Percentiles rank a stretch among this genome's conserved stretches.
phyloP scores from a whole-genome alignment of 2,797 vertebrate genomes.

The Cyprinella venusta region DNA sequence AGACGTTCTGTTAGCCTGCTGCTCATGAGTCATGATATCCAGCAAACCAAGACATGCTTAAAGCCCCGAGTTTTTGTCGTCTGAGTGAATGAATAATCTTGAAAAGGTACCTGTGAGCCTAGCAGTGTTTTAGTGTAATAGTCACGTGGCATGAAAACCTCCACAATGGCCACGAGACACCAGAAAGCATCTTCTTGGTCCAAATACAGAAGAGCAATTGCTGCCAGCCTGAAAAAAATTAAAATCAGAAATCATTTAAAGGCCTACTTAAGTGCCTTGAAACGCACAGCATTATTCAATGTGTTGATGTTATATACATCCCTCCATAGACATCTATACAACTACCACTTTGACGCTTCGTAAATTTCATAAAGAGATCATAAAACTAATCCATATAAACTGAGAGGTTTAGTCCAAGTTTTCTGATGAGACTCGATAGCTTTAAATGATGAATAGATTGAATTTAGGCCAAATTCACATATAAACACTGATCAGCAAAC shows the following conservation, averaged over 20 bases:
- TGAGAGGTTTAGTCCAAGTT: too few relatives aligned
- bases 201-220: slow-evolving; percentile 94
- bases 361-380: too few relatives aligned
- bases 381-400: too few relatives aligned
- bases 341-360: too few relatives aligned
- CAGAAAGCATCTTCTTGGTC: slow-evolving; percentile 98
- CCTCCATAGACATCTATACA: too few relatives aligned
- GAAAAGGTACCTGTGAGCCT: slow-evolving; percentile 89
- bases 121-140: slow-evolving; percentile 98
- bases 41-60: slow-evolving; percentile 38
- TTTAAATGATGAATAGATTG: too few relatives aligned
- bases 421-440: too few relatives aligned
- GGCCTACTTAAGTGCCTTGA: background rate
- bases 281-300: background rate
- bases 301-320: background rate
- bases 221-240: slow-evolving; percentile 81
- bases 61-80: background rate
- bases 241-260: slow-evolving; percentile 28
- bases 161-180: slow-evolving; percentile 94
- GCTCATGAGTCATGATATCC: slow-evolving; percentile 40
- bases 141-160: slow-evolving; percentile 97
- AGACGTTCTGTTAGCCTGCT: background rate
- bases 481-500: too few relatives aligned
- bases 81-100: background rate
- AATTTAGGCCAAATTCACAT: too few relatives aligned